Conservation (phyloP, 2,888 invertebrate genomes). For the Microctonus brassicae region DNA sequence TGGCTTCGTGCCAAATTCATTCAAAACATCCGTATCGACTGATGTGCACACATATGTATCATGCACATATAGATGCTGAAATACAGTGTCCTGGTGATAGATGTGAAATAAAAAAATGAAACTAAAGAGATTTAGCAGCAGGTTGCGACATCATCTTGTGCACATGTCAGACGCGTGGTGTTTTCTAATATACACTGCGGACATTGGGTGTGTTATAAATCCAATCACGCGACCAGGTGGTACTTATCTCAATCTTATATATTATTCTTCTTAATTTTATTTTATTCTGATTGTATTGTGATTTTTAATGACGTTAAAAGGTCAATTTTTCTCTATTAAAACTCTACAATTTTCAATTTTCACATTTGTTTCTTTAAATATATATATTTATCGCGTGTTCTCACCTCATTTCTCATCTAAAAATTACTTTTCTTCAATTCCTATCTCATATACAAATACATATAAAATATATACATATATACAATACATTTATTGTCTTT, state of each 20-base stretch:
- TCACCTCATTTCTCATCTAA: not conserved
- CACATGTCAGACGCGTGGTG: not conserved
- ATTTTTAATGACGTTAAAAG: not conserved
- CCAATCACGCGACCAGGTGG: conserved; percentile 36
- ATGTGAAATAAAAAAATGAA: not conserved
- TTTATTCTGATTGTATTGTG: not conserved
- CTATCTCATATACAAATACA: no score
- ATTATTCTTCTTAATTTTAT: not conserved
- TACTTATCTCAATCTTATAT: conserved; percentile 26
- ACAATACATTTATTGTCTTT: no score
- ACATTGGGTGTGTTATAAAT: conserved; percentile 26
- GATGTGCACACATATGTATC: not conserved
- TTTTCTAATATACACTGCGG: conserved; percentile 12
- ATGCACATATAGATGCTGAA: not conserved
- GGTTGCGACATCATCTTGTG: conserved; percentile 18
- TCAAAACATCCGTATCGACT: conserved; percentile 43
- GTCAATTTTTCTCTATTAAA: not conserved
- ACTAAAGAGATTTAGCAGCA: conserved; percentile 22
- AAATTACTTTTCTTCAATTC: not conserved
- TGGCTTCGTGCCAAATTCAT: conserved; percentile 50
- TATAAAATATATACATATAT: no score
- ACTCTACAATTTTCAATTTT: no score
- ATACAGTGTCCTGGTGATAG: not conserved
- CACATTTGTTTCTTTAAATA: not conserved
- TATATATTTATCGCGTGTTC: not conserved